Percentiles rank a stretch among this genome's conserved stretches.
phyloP scores from a whole-genome alignment of 2,797 vertebrate species.

The Harpagifer antarcticus region DNA sequence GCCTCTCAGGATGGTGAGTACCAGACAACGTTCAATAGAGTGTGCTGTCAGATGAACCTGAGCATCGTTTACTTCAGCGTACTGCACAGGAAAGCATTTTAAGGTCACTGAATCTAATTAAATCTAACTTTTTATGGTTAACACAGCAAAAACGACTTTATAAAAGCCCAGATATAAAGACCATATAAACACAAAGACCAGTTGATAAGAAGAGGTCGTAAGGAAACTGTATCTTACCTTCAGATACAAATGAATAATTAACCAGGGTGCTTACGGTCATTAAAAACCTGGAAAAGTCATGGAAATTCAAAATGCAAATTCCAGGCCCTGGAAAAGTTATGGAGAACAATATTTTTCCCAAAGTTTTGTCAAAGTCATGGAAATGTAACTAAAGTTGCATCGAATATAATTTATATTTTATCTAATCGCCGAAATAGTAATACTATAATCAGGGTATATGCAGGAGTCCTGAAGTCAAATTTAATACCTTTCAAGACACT shows the following conservation, averaged over 20 bases:
- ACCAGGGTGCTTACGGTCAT: not conserved
- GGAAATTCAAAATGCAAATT: too few relatives aligned
- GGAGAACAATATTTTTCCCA: too few relatives aligned
- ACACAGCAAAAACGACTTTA: not conserved
- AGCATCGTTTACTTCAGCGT: not conserved
- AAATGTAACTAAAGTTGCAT: too few relatives aligned
- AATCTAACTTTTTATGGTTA: slow-evolving; percentile 3
- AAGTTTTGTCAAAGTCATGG: too few relatives aligned
- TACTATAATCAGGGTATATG: too few relatives aligned
- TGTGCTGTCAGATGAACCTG: not conserved
- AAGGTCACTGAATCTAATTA: not conserved
- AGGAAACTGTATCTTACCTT: not conserved
- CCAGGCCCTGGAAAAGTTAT: too few relatives aligned
- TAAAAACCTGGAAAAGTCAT: too few relatives aligned
- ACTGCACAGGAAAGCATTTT: not conserved
- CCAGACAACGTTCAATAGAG: slow-evolving; percentile 8
- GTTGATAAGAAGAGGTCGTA: slow-evolving; percentile 6
- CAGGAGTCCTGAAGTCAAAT: too few relatives aligned
- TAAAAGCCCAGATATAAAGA: not conserved
- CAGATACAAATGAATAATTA: not conserved
- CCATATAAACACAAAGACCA: slow-evolving; percentile 14
- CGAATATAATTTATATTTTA: too few relatives aligned
- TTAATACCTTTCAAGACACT: too few relatives aligned
- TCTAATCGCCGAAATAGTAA: too few relatives aligned
- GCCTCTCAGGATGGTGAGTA: slow-evolving; percentile 74